Conservation (phyloP, 2,113 vertebrate genomes). For the Drymodes brunneopygia region DNA sequence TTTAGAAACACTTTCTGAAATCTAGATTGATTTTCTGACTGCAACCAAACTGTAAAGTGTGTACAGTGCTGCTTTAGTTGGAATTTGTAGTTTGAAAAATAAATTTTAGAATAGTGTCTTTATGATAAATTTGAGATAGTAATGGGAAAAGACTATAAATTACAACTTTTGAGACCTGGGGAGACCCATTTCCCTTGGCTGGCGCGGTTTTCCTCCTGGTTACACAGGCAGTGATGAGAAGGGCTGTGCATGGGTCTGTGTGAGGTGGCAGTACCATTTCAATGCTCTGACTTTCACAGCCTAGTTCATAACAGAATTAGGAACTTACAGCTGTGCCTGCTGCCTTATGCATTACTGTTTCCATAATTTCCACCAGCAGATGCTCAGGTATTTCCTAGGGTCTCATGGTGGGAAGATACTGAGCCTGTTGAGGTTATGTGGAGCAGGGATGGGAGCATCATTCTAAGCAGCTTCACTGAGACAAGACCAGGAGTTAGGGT, state of each 20-base stretch:
- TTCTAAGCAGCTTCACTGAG: background rate
- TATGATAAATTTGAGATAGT: background rate
- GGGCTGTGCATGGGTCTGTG: rapidly evolving
- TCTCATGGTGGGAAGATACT: background rate
- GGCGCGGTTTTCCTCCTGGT: background rate
- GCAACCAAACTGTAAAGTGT: background rate
- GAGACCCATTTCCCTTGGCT: background rate
- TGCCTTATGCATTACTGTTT: background rate
- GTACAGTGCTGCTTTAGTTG: background rate
- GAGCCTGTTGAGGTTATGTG: background rate
- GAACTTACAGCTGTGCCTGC: background rate
- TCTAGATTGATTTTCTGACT: background rate
- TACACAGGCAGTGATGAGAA: background rate
- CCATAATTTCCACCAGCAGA: background rate
- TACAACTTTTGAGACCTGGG: background rate
- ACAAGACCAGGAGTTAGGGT: background rate
- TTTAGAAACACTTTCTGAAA: background rate
- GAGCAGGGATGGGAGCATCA: background rate
- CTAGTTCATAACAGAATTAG: background rate
- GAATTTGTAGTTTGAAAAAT: background rate
- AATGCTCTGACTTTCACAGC: background rate
- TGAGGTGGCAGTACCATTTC: background rate
- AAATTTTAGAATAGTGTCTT: background rate
- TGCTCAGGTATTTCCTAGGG: background rate
- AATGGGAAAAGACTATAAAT: background rate